Base-by-base conservation (phyloP, 2,888 invertebrate species). In the Oscheius onirici region DNA sequence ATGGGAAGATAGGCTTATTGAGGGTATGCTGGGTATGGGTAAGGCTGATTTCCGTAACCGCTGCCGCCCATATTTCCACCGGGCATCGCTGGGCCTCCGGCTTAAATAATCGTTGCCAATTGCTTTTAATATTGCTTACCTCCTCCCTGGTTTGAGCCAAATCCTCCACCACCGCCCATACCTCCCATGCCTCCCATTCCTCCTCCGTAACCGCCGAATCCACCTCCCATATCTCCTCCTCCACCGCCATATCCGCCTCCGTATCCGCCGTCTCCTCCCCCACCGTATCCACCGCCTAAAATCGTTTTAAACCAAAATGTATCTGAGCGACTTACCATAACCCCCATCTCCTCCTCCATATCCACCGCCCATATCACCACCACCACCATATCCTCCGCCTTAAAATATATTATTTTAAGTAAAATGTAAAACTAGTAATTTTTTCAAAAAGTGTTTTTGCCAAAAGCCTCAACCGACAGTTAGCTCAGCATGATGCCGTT, bases 151-250 rank as follows among this genome's bases (percentile, higher is more conserved):
- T 76, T 74, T 44, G 78, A 73, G 51, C 77, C 75, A 67, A 72
- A 78, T 24, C 71, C 71, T 0, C 71, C 70, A 26, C 68, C 71
- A 3, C 43, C 46, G 2, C n/a, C 43, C 20, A 66, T 69, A 13
- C 71, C 75, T 22, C 82, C 81, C 72, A 73, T 74, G 44, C 71
- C 68, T 10, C 68, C 75, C 34, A 75, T 74, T 28, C 75, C 75
- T 28, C 77, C 77, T 41, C 82, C 82, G 63, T 74, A 73, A 13
- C 82, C 82, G 17, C 77, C 77, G 46, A 78, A 71, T 55, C 77
- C 80, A 58, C 71, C 71, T 3, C 75, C 76, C 70, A 71, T 72
- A 63, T 71, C 74, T 5, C 71, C 68, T 55, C 72, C 71, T 20
- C 82, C 82, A 17, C 77, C 78, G 63, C 69, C 67, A 28, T 80